phyloP scores from a whole-genome alignment of 1,140 invertebrate genomes.

The Aradophagus sp. region DNA sequence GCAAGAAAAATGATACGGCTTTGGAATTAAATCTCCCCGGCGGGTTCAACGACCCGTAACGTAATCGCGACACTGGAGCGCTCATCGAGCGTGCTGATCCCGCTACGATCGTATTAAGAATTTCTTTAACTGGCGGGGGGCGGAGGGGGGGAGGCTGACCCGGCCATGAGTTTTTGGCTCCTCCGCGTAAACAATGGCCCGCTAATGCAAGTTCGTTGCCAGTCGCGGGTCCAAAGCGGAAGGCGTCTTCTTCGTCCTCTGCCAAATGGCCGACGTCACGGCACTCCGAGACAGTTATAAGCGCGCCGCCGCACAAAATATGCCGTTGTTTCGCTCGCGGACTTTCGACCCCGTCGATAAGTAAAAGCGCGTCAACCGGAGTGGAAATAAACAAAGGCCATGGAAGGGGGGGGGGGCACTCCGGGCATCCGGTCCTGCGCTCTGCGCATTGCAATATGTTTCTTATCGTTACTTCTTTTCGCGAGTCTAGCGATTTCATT shows the following conservation, averaged over 20 bases:
- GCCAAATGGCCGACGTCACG: slow-evolving; percentile 43
- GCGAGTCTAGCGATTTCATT: slow-evolving; percentile 23
- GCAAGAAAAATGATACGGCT: slow-evolving; percentile 21
- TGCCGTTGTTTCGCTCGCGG: slow-evolving; percentile 25
- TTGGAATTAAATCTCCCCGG: slow-evolving; percentile 26
- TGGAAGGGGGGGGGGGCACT: too few relatives aligned
- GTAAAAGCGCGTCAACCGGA: slow-evolving; percentile 18
- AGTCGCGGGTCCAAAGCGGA: slow-evolving; percentile 44
- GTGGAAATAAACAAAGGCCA: slow-evolving; percentile 38
- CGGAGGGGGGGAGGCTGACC: too few relatives aligned
- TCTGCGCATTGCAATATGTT: too few relatives aligned
- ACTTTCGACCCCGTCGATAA: slow-evolving; percentile 2
- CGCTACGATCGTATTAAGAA: slow-evolving; percentile 37
- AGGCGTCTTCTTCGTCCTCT: slow-evolving; percentile 47
- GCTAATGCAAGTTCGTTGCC: slow-evolving; percentile 56
- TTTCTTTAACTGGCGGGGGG: too few relatives aligned
- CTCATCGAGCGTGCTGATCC: slow-evolving; percentile 37
- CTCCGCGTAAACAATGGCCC: slow-evolving; percentile 48
- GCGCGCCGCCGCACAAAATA: slow-evolving; percentile 35
- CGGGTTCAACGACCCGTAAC: slow-evolving; percentile 28
- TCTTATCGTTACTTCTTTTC: too few relatives aligned
- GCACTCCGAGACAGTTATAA: slow-evolving; percentile 29
- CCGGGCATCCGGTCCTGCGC: too few relatives aligned
- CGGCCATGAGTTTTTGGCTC: slow-evolving; percentile 36
- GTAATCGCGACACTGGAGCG: slow-evolving; percentile 16